These are phyloP conservation scores for Serinus canaria DNA, from an alignment of 2,113 vertebrate genomes.

Conservation along the genomic window DNA sequence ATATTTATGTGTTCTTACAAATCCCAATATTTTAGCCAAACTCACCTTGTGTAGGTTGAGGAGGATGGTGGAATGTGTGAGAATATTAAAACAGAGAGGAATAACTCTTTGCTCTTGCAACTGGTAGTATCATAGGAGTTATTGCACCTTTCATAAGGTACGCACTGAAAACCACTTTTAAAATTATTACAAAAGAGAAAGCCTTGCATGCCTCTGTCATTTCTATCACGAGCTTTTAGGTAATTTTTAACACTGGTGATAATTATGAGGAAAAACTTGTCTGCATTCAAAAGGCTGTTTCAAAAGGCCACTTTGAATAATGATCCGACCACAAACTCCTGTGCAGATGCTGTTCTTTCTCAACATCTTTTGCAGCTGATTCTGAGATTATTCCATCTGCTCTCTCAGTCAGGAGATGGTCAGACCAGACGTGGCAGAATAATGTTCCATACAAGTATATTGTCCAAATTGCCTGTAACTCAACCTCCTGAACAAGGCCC, in stretches of 20 bases:
- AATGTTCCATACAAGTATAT: background rate
- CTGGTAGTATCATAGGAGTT: background rate
- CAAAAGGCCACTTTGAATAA: background rate
- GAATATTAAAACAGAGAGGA: background rate
- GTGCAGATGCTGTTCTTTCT: background rate
- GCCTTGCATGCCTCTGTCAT: background rate
- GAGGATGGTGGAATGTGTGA: background rate
- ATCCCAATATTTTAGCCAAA: background rate
- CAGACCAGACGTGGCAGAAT: background rate
- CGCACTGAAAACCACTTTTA: background rate
- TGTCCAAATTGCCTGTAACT: background rate
- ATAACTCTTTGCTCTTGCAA: background rate
- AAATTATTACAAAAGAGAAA: background rate
- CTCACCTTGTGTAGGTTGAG: background rate
- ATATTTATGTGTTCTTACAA: background rate
- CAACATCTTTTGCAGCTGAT: background rate
- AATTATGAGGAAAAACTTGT: background rate
- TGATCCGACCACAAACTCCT: background rate
- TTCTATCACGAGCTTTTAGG: background rate
- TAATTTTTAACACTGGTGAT: background rate
- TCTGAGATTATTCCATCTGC: background rate
- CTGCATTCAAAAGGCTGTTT: background rate
- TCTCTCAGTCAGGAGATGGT: background rate
- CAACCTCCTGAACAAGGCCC: background rate
- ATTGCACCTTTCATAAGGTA: background rate